Evolutionary conservation across 1,140 invertebrate genomes (phyloP), one percentile per base, ranked within the genome.

Genomic region (Lepidurus arcticus): DNA sequence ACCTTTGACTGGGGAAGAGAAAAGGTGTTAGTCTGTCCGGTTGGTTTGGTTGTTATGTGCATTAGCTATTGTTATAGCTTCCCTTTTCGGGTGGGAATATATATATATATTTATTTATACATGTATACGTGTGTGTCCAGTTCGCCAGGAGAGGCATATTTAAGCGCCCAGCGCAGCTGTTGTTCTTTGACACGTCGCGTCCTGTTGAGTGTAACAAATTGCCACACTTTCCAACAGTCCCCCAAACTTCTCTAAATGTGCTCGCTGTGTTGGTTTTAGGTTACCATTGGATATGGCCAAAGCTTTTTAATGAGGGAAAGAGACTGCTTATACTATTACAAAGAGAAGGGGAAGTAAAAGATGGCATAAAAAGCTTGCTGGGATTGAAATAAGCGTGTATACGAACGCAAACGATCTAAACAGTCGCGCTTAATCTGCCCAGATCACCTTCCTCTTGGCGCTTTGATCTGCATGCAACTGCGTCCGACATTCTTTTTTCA

Each of bases 1-100:
- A 65, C 4, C 53, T 13, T 65, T 4, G 53, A 4, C 34, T 34
- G 34, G 34, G 34, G 34, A 3, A 34, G 3, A 65, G n/a, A 65
- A 65, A 65, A 65, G 53, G 53, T 65, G 53, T 65, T 65, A 21
- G 53, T 65, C 53, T 65, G 13, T 65, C 53, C 53, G 53, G 53
- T 65, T 65, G 53, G 53, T 21, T 65, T 65, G 53, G 53, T 13
- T 65, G 16, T 13, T 65, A 65, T 65, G 21, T 34, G 53, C 53
- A 65, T 65, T 65, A 65, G 53, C 53, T 65, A 65, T 65, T 65
- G 53, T 65, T 65, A 21, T 3, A 34, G 2, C 34, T 34, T 34
- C 34, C 34, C 34, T 34, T 34, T 34, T 34, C 34, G 34, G 34
- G 34, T 34, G 34, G 34, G 34, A 34, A 34, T 34, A 4, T 34